Evolutionary conservation across 2,113 vertebrate species (phyloP).

Genomic region (Pygoscelis adeliae): DNA sequence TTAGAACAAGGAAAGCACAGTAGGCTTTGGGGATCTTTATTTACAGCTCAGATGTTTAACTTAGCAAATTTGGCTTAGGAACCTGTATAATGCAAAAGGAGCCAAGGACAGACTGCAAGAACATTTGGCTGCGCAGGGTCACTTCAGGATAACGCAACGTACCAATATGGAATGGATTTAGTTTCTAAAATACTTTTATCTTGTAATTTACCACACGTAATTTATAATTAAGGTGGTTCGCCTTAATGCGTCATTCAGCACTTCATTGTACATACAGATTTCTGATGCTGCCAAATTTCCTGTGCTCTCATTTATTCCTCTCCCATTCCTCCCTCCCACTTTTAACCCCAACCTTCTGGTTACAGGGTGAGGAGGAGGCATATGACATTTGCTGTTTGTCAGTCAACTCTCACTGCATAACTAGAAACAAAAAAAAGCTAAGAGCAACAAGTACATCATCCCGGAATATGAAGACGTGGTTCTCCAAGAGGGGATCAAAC

Average conservation of each 20-base stretch:
- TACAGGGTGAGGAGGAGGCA: conserved; percentile 9
- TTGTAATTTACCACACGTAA: background rate
- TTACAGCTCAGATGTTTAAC: conserved; percentile 63
- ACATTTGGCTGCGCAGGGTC: conserved; percentile 53
- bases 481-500: background rate
- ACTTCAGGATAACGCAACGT: conserved; percentile 30
- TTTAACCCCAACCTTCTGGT: conserved; percentile 40
- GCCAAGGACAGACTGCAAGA: conserved; percentile 52
- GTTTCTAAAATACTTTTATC: background rate
- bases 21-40: conserved; percentile 48
- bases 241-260: background rate
- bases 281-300: background rate
- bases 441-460: background rate
- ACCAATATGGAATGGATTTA: background rate
- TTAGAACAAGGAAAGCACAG: conserved; percentile 28
- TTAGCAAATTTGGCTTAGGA: conserved; percentile 40
- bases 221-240: background rate
- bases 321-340: background rate
- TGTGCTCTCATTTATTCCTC: background rate
- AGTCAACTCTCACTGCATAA: conserved; percentile 8
- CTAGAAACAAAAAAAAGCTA: background rate
- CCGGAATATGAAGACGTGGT: background rate
- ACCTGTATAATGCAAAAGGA: conserved; percentile 7
- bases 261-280: background rate
- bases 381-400: conserved; percentile 19